Conservation (phyloP, 2,113 vertebrate genomes). For the Etheostoma spectabile region DNA sequence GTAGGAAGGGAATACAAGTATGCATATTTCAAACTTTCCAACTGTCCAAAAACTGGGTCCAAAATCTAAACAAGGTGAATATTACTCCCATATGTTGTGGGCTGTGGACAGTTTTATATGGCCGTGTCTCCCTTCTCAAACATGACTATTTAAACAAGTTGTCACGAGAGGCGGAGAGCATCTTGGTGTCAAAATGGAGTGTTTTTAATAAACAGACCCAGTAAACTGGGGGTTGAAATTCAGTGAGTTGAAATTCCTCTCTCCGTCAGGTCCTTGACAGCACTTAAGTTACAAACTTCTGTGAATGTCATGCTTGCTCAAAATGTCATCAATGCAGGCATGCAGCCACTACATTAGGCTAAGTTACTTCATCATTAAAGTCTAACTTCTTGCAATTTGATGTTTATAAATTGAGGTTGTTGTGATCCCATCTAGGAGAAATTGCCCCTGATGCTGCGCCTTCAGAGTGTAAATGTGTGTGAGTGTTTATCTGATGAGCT, state of each 20-base stretch:
- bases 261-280: slow-evolving; percentile 45
- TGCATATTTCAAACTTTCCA: slow-evolving; percentile 33
- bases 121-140: slow-evolving; percentile 26
- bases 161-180: slow-evolving; percentile 23
- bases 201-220: slow-evolving; percentile 41
- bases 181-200: slow-evolving; percentile 37
- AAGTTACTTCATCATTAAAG: slow-evolving; percentile 20
- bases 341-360: not conserved
- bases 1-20: slow-evolving; percentile 38
- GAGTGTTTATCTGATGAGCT: too few species aligned
- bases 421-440: slow-evolving; percentile 9
- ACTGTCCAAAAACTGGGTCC: slow-evolving; percentile 29
- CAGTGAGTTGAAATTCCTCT: slow-evolving; percentile 42
- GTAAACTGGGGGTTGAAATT: slow-evolving; percentile 20
- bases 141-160: slow-evolving; percentile 39
- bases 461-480: too few species aligned
- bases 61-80: slow-evolving; percentile 43
- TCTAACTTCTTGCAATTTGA: slow-evolving; percentile 1
- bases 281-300: not conserved
- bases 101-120: slow-evolving; percentile 37
- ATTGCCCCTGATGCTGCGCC: too few species aligned
- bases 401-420: slow-evolving; percentile 1
- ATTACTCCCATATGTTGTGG: slow-evolving; percentile 68
- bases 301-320: not conserved
- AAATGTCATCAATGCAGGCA: slow-evolving; percentile 18